Conservation (phyloP, 2,888 invertebrate genomes). For the Cryptophagus acutangulus region DNA sequence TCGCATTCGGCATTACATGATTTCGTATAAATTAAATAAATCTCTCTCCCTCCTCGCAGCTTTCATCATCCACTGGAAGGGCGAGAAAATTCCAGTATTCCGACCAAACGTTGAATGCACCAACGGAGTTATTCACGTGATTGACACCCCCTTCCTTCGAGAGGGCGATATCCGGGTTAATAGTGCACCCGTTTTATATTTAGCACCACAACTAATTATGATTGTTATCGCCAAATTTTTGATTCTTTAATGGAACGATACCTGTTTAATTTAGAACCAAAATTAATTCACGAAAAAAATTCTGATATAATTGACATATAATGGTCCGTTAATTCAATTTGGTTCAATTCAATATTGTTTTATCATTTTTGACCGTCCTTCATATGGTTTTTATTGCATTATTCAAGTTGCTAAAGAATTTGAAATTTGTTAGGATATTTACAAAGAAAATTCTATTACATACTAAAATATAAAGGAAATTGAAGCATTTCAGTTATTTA, state of each 20-base stretch:
- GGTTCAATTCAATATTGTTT: too few relatives aligned
- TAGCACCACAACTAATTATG: constrained; percentile 45
- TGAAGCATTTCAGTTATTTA: constrained; percentile 34
- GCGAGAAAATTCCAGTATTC: constrained; percentile 75
- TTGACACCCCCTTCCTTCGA: constrained; percentile 79
- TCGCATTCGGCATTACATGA: too few relatives aligned
- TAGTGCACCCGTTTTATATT: constrained; percentile 32
- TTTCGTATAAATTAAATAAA: too few relatives aligned
- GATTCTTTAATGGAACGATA: constrained; percentile 26
- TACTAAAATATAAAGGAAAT: constrained; percentile 13
- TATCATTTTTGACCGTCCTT: too few relatives aligned
- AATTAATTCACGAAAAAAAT: too few relatives aligned
- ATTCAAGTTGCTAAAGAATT: background rate
- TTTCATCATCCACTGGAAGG: constrained; percentile 81
- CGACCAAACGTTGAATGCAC: constrained; percentile 92
- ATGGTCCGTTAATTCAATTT: too few relatives aligned
- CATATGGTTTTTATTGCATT: constrained; percentile 1
- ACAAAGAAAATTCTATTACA: background rate
- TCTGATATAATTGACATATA: too few relatives aligned
- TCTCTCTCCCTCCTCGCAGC: constrained; percentile 64
- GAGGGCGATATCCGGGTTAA: constrained; percentile 78
- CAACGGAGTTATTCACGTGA: constrained; percentile 93
- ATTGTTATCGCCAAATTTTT: constrained; percentile 41
- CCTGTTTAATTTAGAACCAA: too few relatives aligned
- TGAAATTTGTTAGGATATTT: too few relatives aligned